Base-by-base conservation (phyloP, 2,113 vertebrate species). In the Apeltes quadracus region DNA sequence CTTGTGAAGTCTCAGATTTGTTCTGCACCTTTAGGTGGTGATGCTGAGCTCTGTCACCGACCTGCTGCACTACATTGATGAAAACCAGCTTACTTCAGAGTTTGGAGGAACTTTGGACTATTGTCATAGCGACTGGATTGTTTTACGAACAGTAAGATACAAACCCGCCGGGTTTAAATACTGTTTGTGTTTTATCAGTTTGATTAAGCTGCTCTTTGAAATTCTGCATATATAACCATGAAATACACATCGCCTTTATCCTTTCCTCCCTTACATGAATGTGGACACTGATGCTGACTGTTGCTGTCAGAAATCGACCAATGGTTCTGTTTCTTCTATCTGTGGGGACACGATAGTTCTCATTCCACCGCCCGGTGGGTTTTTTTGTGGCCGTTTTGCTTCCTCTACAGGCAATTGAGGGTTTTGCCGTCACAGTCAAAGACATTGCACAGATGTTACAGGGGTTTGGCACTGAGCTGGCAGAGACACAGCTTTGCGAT, bases 31-130 rank as follows among this genome's bases (percentile, higher is more conserved):
- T 76, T 72, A 99, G 98, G 96, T 99, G 85, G 96, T 99, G 83
- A 98, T 99, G 97, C 94, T 99, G 91, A 98, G 96, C 91, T 99
- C 98, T 1, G 96, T 98, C 84, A 98, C 96, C 6, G 98, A 98
- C 85, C 90, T 99, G 71, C 92, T 98, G 91, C 92, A 84, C 0
- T 98, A 99, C 90, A 96, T 99, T 36, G 95, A 97, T 61, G 96
- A 97, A 79, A 96, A 96, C 84, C 97, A 99, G 34, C 86, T 99
- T 75, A 99, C 97, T 15, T 95, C 96, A 0, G 98, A 99, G 90
- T 98, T 98, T 18, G 98, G 98, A 80, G 97, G 98, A 86, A 96
- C 96, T 29, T 92, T 99, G 88, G 95, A 98, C 78, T 99, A 98
- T 86, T 95, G 95, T 87, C 97, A 99, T 76, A 96, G 96, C 68